These are phyloP conservation scores for Bactericera cockerelli DNA, from an alignment of 1,140 invertebrate species.

Conservation along the genomic window DNA sequence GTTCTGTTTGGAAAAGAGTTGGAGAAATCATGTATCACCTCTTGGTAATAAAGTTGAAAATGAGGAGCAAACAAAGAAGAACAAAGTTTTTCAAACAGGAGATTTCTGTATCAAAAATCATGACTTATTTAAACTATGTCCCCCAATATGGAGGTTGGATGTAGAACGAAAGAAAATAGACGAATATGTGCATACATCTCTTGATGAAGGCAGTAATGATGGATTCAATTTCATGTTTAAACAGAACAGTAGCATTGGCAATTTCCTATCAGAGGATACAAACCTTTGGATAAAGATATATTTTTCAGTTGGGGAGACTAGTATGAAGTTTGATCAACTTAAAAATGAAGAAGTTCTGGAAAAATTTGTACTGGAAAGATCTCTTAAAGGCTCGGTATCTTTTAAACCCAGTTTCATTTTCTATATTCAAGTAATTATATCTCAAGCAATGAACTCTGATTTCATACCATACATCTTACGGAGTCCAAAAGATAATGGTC, in stretches of 20 bases:
- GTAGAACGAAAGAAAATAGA: neutral
- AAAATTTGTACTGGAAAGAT: neutral
- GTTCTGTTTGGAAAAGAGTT: neutral
- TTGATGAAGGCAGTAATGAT: neutral
- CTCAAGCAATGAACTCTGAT: neutral
- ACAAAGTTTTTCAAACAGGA: neutral
- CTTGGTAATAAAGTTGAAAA: neutral
- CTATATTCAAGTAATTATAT: neutral
- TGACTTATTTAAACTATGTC: neutral
- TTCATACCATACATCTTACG: neutral
- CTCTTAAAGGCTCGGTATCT: neutral
- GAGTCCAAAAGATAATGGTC: neutral
- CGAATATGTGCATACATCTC: neutral
- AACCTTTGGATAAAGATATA: neutral
- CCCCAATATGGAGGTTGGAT: neutral
- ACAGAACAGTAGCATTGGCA: neutral
- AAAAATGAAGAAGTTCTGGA: conserved; percentile 1
- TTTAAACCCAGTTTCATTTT: neutral
- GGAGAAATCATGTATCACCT: neutral
- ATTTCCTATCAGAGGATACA: neutral
- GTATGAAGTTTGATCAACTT: neutral
- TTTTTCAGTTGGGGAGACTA: neutral
- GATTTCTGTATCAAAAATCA: neutral
- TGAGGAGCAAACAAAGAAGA: neutral
- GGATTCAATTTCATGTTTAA: neutral